Conservation (phyloP, 2,113 vertebrate species). For the Zapornia atra region DNA sequence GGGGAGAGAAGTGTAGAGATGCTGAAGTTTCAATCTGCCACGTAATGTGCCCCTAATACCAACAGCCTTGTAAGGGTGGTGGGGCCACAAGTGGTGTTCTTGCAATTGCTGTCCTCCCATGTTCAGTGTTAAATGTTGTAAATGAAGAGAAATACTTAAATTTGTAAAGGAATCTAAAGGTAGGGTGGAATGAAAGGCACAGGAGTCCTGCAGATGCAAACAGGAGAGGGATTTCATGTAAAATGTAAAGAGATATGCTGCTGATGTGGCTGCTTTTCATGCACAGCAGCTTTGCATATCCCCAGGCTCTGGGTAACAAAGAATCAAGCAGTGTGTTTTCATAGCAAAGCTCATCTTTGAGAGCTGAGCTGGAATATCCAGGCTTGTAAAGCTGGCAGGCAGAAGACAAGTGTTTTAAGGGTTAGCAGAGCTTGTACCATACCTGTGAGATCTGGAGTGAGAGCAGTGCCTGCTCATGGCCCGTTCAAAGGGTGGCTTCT, state of each 20-base stretch:
- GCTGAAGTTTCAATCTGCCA: conserved; percentile 1
- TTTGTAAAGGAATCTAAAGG: neutral
- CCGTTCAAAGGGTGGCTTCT: neutral
- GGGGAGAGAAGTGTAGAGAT: neutral
- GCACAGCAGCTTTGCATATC: neutral
- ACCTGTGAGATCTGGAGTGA: neutral
- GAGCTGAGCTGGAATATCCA: neutral
- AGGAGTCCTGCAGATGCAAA: neutral
- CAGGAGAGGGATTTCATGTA: neutral
- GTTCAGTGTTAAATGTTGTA: neutral
- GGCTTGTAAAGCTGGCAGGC: neutral
- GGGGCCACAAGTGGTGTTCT: neutral
- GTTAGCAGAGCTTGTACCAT: neutral
- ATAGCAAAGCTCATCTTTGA: neutral
- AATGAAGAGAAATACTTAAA: neutral
- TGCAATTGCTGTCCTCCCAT: neutral
- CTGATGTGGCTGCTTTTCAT: neutral
- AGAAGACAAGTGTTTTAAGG: neutral
- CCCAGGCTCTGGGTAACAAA: neutral
- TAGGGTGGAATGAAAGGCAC: neutral
- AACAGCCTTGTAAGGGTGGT: neutral
- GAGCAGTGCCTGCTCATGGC: neutral
- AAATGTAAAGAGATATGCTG: neutral
- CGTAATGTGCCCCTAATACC: neutral
- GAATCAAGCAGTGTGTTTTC: neutral